Evolutionary conservation across 1,140 invertebrate genomes (phyloP), one percentile per base, ranked within the genome.

Genomic region (Metopolophium dirhodum): DNA sequence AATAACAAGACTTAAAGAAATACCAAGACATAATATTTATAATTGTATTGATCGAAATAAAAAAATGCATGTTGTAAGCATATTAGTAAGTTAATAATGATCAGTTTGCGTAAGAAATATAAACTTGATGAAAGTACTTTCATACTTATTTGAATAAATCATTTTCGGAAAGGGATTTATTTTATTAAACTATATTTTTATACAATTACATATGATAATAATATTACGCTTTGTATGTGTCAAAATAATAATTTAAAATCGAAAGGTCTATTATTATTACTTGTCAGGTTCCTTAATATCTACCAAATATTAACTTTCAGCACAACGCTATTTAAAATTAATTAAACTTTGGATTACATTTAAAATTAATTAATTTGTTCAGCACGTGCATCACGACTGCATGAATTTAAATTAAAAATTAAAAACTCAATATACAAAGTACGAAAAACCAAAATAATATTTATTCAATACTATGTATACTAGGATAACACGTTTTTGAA

Each of bases 371-470:
- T 37, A 83, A 83, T 83, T 83, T 41, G 82, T 83, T 83, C 35
- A 83, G 37, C n/a, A 77, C 30, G 30, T 77, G 82, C 2, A 83
- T 41, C 35, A 83, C 9, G 82, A 83, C 35, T 83, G 35, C 35
- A 41, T 83, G 82, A 41, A 83, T 83, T 83, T 83, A 83, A 83
- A 83, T 83, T 83, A 83, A 83, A 83, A 83, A 83, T 83, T 83
- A 83, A 83, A 83, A 83, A 83, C 82, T 41, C 30, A 77, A 77
- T 18, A 35, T 77, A 77, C 61, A 77, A 77, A 77, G 14, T 68
- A 68, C n/a, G n/a, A 68, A 61, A 61, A 77, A n/a, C 18, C 14
- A n/a, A 77, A n/a, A 77, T 14, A 77, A 77, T n/a, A 77, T 68
- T 35, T 35, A 77, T 77, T n/a, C 61, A 77, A 77, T 77, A 35